Evolutionary conservation across 1,140 invertebrate species (phyloP).

Genomic region (Stenopsyche tienmushanensis): DNA sequence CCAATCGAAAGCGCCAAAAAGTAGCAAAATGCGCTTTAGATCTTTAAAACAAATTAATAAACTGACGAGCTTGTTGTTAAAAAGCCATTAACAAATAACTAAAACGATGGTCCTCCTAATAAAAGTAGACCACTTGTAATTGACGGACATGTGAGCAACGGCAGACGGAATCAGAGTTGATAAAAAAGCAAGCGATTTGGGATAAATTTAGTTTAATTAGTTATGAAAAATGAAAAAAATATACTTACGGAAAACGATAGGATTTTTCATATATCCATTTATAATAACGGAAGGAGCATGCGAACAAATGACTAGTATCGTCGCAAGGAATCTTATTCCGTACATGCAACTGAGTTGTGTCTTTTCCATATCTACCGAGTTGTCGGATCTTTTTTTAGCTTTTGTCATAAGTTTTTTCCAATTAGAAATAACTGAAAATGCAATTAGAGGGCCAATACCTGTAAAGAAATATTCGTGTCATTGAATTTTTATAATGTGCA

Average conservation of each 20-base stretch:
- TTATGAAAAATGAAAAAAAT: not conserved
- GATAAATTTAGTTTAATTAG: not conserved
- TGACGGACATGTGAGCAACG: too few relatives aligned
- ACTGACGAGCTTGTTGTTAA: too few relatives aligned
- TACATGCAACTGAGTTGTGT: constrained; percentile 17
- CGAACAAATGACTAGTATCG: constrained; percentile 41
- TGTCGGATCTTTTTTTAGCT: not conserved
- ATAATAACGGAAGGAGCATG: constrained; percentile 47
- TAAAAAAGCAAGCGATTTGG: too few relatives aligned
- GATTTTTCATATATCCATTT: constrained; percentile 48
- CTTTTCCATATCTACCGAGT: not conserved
- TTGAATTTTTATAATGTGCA: too few relatives aligned
- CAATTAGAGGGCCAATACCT: constrained; percentile 2
- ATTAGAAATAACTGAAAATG: constrained; percentile 21
- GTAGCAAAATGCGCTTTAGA: too few relatives aligned
- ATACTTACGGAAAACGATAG: constrained; percentile 24
- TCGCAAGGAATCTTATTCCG: constrained; percentile 37
- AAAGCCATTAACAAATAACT: too few relatives aligned
- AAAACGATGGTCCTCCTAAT: too few relatives aligned
- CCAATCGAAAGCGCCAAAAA: too few relatives aligned
- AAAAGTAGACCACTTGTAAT: too few relatives aligned
- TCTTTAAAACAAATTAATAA: too few relatives aligned
- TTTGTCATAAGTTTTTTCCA: constrained; percentile 26
- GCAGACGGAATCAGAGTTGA: too few relatives aligned
- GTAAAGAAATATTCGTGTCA: constrained; percentile 1